Evolutionary conservation across 1,140 invertebrate genomes (phyloP).

Genomic region (Apis dorsata): DNA sequence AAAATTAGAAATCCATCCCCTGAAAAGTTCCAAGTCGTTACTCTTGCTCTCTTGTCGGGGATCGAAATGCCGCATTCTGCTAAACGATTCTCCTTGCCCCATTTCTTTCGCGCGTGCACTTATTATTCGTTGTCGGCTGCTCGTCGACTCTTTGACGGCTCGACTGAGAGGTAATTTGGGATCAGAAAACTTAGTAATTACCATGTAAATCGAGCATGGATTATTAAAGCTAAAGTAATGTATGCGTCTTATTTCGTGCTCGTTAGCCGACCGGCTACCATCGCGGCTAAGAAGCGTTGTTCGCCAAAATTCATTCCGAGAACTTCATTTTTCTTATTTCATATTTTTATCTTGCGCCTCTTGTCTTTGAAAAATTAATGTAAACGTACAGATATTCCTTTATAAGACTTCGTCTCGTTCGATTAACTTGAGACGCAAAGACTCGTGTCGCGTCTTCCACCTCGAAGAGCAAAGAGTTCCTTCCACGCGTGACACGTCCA

Average conservation of each 20-base stretch:
- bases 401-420: not conserved
- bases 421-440: constrained; percentile 2
- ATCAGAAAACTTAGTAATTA: constrained; percentile 64
- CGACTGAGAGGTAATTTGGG: constrained; percentile 60
- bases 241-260: constrained; percentile 64
- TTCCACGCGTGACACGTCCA: not conserved
- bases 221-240: constrained; percentile 61
- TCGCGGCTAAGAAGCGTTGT: not conserved
- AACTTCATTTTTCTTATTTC: not conserved
- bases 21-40: too few relatives aligned
- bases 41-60: not conserved
- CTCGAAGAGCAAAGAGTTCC: not conserved
- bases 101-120: constrained; percentile 44
- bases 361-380: too few relatives aligned
- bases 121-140: constrained; percentile 59
- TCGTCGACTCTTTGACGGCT: constrained; percentile 61
- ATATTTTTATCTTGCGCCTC: constrained; percentile 50
- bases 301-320: constrained; percentile 44
- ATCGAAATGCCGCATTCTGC: constrained; percentile 6
- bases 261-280: constrained; percentile 41
- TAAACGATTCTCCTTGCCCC: constrained; percentile 29
- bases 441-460: not conserved
- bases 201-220: constrained; percentile 61
- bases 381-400: too few relatives aligned
- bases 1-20: too few relatives aligned